These are phyloP conservation scores for Mungos mungo DNA, from an alignment of 2,113 vertebrate species.

Conservation along the genomic window DNA sequence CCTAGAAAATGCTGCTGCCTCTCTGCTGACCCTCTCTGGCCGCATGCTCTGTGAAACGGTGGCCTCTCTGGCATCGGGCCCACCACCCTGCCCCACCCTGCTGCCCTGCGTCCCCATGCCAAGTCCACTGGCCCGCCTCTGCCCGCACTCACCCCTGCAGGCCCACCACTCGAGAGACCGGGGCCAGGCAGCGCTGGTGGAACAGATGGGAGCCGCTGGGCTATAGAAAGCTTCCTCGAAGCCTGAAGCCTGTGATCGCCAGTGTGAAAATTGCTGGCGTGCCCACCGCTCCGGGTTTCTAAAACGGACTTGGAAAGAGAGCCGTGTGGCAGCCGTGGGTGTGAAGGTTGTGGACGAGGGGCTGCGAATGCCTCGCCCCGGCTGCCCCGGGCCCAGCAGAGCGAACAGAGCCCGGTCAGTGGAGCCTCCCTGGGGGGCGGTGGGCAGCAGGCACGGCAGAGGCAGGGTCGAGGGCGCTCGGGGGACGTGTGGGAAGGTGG, in stretches of 20 bases:
- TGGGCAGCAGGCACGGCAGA: neutral
- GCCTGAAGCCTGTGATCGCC: neutral
- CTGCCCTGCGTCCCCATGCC: neutral
- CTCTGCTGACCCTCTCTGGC: neutral
- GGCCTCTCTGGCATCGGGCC: neutral
- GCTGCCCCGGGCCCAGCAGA: neutral
- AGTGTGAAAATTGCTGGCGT: no score
- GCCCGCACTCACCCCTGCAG: rapidly evolving
- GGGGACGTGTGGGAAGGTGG: neutral
- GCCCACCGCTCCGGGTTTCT: neutral
- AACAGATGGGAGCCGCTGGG: neutral
- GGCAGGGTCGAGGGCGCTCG: neutral
- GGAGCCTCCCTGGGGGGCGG: neutral
- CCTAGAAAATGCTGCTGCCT: rapidly evolving
- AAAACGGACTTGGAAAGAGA: neutral
- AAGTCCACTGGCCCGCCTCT: rapidly evolving
- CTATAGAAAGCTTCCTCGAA: neutral
- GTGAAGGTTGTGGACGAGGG: neutral
- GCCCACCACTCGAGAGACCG: neutral
- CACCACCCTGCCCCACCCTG: no score
- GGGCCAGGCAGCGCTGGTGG: neutral
- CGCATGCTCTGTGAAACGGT: rapidly evolving
- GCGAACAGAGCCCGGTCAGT: neutral
- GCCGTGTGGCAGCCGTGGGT: neutral
- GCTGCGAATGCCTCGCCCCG: neutral